Percentiles rank a stretch among this genome's conserved stretches.
Conservation (phyloP, 2,888 invertebrate genomes). For the Aleiodes leptofemur region DNA sequence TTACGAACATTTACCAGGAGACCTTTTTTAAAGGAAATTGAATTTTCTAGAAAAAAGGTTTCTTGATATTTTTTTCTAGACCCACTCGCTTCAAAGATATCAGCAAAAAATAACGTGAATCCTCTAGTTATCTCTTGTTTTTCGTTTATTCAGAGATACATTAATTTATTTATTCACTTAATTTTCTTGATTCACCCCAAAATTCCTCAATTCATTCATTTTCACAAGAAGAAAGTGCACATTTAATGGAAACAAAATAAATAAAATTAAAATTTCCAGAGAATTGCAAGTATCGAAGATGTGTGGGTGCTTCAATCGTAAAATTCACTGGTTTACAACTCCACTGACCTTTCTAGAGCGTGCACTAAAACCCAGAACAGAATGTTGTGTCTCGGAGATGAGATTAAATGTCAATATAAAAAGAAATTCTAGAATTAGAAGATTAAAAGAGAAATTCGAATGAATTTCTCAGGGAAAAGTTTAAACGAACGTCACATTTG, state of each 20-base stretch:
- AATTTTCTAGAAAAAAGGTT: too few species aligned
- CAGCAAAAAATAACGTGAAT: too few species aligned
- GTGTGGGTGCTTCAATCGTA: conserved; percentile 48
- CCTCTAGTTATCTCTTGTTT: neutral
- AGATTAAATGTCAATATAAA: conserved; percentile 13
- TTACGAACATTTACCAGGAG: too few species aligned
- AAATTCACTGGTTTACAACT: conserved; percentile 48
- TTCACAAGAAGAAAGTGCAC: neutral
- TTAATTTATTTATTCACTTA: conserved; percentile 18
- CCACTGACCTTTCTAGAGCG: conserved; percentile 48
- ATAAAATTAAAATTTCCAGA: conserved; percentile 42
- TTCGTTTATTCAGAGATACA: neutral
- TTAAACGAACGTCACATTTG: too few species aligned
- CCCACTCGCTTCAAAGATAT: too few species aligned
- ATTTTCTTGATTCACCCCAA: neutral
- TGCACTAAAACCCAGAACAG: conserved; percentile 6
- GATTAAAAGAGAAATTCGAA: too few species aligned
- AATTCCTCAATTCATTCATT: too few species aligned
- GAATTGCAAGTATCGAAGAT: conserved; percentile 33
- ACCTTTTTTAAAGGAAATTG: too few species aligned
- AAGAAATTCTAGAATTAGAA: neutral
- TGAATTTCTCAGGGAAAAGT: too few species aligned
- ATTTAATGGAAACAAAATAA: conserved; percentile 36
- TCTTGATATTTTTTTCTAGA: too few species aligned
- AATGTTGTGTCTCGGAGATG: conserved; percentile 32